Conservation (phyloP, 2,888 invertebrate genomes). For the Serrognathus titanus region DNA sequence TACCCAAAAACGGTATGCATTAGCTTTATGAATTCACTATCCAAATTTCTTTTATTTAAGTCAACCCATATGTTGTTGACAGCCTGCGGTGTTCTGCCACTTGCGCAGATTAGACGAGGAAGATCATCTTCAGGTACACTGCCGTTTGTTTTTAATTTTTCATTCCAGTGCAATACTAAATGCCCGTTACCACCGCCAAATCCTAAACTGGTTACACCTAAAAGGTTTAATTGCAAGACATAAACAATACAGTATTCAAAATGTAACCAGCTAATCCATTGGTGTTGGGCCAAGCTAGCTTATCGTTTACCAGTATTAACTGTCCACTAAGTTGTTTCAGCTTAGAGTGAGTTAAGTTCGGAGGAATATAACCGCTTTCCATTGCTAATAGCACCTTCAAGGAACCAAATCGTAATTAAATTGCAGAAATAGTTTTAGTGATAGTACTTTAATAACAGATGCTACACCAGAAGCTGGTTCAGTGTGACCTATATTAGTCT, state of each 20-base stretch:
- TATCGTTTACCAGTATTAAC: conserved; percentile 70
- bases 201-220: conserved; percentile 77
- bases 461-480: conserved; percentile 84
- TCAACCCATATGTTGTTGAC: conserved; percentile 62
- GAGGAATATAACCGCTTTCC: conserved; percentile 75
- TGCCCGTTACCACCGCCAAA: conserved; percentile 87
- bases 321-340: conserved; percentile 34
- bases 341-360: conserved; percentile 72
- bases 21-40: conserved; percentile 35
- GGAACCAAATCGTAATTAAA: background rate
- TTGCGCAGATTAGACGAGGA: conserved; percentile 68
- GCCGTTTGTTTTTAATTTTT: conserved; percentile 59
- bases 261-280: conserved; percentile 67
- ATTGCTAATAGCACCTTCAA: conserved; percentile 63
- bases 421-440: background rate
- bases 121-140: conserved; percentile 62
- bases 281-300: conserved; percentile 58
- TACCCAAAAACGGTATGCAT: conserved; percentile 26
- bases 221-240: background rate
- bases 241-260: background rate
- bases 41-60: conserved; percentile 51
- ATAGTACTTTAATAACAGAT: conserved; percentile 70
- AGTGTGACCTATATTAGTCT: conserved; percentile 91
- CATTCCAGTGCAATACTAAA: conserved; percentile 59
- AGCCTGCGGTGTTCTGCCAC: conserved; percentile 75